Conservation (phyloP, 2,113 vertebrate species). For the Bostrychus sinensis region DNA sequence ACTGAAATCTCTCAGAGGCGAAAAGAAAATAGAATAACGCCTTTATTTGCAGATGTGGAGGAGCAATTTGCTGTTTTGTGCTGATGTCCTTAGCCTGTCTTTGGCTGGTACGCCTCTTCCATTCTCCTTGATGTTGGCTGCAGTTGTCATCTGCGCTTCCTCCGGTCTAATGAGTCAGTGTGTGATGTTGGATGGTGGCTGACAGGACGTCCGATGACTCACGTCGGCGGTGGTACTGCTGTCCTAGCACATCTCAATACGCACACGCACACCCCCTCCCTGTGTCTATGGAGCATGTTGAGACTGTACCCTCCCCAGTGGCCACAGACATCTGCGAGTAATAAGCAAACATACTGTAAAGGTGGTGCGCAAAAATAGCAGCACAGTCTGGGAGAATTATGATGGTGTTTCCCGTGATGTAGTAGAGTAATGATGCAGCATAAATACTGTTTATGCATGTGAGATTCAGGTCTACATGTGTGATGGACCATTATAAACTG, state of each 20-base stretch:
- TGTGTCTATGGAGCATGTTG: slow-evolving; percentile 20
- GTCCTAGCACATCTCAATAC: slow-evolving; percentile 61
- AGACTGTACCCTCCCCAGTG: slow-evolving; percentile 28
- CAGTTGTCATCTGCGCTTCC: slow-evolving; percentile 62
- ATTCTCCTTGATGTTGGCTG: slow-evolving; percentile 61
- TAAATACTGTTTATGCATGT: not conserved
- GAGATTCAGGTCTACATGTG: no score
- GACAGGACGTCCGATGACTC: slow-evolving; percentile 69
- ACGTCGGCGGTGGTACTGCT: slow-evolving; percentile 60
- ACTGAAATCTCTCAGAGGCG: not conserved
- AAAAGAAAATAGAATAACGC: slow-evolving; percentile 1
- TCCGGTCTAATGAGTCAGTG: slow-evolving; percentile 68
- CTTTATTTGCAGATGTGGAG: not conserved
- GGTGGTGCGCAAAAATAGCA: slow-evolving; percentile 9
- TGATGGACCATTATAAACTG: no score
- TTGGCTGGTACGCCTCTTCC: slow-evolving; percentile 34
- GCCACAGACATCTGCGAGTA: slow-evolving; percentile 37
- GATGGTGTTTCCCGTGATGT: not conserved
- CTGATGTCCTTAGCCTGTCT: slow-evolving; percentile 41
- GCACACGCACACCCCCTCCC: not conserved
- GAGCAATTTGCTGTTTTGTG: slow-evolving; percentile 18
- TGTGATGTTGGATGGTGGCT: slow-evolving; percentile 67
- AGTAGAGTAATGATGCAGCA: not conserved
- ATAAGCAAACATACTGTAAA: slow-evolving; percentile 48
- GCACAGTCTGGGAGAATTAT: not conserved